Base-by-base conservation (phyloP, 2,888 invertebrate species). In the Boloria euphrosyne region DNA sequence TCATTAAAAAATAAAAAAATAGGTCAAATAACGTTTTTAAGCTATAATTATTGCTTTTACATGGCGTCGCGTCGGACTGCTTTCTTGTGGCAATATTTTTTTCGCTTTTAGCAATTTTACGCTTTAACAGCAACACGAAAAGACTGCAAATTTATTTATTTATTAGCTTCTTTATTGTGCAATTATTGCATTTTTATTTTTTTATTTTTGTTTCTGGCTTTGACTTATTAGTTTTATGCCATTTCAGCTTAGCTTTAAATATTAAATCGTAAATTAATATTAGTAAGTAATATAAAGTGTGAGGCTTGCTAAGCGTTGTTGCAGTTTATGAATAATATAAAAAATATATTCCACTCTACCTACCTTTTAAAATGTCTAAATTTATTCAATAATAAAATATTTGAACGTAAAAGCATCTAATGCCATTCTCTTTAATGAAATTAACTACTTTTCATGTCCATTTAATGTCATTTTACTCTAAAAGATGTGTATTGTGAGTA, bases 71-170 rank as follows among this genome's bases (percentile, higher is more conserved):
- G 60, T 51, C 54, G 22, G 5, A 46, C 44, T 57, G 64, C 51
- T 67, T 54, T 68, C 10, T 64, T 63, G 68, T 62, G 62, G 66
- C 65, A 65, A 65, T 68, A 68, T 65, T 51, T 31, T 62, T 44
- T 51, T 43, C 27, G 67, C 67, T 67, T 59, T 18, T 54, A 17
- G 67, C 54, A 68, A 63, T 63, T 66, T 52, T 66, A 60, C 55
- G 68, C 68, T 68, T 68, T 68, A 68, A 63, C 16, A 17, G 38
- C 18, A 43, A 44, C 46, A 66, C 59, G 62, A 71, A 65, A 71
- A 71, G 71, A 71, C 71, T 71, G 71, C 69, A 49, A 62, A 61
- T 46, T 66, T 62, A 49, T 58, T 64, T 64, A 60, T 65, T 67
- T 62, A 47, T 60, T 57, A 60, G 66, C 71, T 67, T 67, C 62